Conservation (phyloP, 1,140 invertebrate genomes). For the Drosophila carrolli region DNA sequence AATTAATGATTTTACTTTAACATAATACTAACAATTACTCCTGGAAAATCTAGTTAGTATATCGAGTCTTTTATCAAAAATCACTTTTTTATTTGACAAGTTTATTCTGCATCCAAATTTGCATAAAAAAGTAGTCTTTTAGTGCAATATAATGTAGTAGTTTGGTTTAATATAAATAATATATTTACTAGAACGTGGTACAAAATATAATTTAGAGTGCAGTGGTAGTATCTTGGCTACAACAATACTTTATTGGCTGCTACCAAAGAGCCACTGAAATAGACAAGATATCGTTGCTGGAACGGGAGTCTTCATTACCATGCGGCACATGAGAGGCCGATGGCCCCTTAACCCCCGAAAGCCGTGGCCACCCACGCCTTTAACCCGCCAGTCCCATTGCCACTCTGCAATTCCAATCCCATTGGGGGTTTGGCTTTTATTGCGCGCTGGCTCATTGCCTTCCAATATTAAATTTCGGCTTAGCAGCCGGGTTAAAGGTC, state of each 20-base stretch:
- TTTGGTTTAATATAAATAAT: no score
- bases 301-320: slow-evolving; percentile 43
- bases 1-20: no score
- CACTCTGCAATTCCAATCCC: slow-evolving; percentile 39
- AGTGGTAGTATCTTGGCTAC: slow-evolving; percentile 16
- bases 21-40: no score
- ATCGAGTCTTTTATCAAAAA: no score
- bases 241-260: slow-evolving; percentile 67
- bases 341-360: slow-evolving; percentile 23
- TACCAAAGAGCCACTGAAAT: slow-evolving; percentile 37
- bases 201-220: slow-evolving; percentile 3
- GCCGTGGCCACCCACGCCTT: not conserved
- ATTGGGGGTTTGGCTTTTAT: slow-evolving; percentile 73
- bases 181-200: no score
- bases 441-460: slow-evolving; percentile 77
- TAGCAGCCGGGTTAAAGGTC: slow-evolving; percentile 72
- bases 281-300: slow-evolving; percentile 19
- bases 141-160: no score
- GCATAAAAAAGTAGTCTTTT: no score
- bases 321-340: slow-evolving; percentile 62
- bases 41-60: no score
- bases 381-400: slow-evolving; percentile 9
- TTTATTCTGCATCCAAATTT: no score
- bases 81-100: no score
- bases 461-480: slow-evolving; percentile 81